Base-by-base conservation (phyloP, 2,113 vertebrate species). In the Rana temporaria region DNA sequence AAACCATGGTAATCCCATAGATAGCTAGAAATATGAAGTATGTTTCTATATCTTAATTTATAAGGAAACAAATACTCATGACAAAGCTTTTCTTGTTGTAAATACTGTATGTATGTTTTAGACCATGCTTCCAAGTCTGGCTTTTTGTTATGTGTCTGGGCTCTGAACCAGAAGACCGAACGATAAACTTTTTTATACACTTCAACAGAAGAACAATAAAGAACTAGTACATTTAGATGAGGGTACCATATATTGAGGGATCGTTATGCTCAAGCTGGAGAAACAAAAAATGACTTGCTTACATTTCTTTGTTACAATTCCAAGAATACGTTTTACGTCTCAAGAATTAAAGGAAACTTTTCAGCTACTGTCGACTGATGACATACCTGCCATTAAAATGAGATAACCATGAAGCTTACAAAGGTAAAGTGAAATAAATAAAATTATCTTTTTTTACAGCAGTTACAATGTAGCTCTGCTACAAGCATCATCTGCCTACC, bases 31-130 rank as follows among this genome's bases (percentile, higher is more conserved):
- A 48, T 19, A 30, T n/a, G 67, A 67, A 78, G 62, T 22, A 22
- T 42, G 65, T 22, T 79, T 67, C 55, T 59, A 79, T 11, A 79
- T 63, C 57, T 14, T 79, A 32, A 79, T 79, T 69, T 26, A 79
- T 68, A 79, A 59, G 57, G 42, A 79, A 79, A 79, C 55, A 38
- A 60, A 69, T 60, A 79, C 26, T 38, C 78, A 38, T 70, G 34
- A 60, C 65, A 60, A 69, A 60, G 55, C 32, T 70, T 69, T 8
- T 60, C 78, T 79, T 42, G 78, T 53, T 79, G 57, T 79, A 79
- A 79, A 69, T 53, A 79, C 24, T 60, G 24, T 55, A 79, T 70
- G 66, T 60, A 79, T 59, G 66, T 57, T 69, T 69, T 48, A 79
- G 78, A 69, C 60, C 64, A 69, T 17, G 17, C 66, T 60, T 79